Percentiles rank a stretch among this genome's conserved stretches.
Conservation (phyloP, 2,113 vertebrate genomes). For the Petromus typicus region DNA sequence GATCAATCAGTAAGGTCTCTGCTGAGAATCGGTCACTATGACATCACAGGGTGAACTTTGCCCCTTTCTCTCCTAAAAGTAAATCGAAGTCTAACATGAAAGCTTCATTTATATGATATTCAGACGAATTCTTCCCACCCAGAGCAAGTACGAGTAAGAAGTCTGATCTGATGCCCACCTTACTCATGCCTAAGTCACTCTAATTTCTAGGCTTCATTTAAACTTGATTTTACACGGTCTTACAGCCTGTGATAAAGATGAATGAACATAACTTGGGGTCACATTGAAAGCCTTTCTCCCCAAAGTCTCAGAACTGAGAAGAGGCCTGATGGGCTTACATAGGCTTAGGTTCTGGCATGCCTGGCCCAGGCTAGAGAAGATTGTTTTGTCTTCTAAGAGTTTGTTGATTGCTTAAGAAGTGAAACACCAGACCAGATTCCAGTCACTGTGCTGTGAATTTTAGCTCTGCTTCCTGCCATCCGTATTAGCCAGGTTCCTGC, state of each 20-base stretch:
- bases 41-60: background rate
- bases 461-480: background rate
- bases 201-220: background rate
- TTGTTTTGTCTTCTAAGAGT: background rate
- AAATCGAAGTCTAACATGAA: slow-evolving; percentile 4
- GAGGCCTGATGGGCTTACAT: background rate
- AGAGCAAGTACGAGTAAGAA: background rate
- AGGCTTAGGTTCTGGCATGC: background rate
- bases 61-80: background rate
- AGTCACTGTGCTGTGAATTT: background rate
- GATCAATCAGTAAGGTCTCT: background rate
- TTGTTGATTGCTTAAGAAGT: background rate
- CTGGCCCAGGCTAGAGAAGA: background rate
- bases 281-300: background rate
- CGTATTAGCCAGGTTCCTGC: background rate
- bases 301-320: background rate
- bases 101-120: background rate
- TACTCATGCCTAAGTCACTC: slow-evolving; percentile 9
- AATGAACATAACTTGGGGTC: background rate
- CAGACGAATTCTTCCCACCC: background rate
- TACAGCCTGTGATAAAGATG: background rate
- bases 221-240: background rate
- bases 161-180: background rate
- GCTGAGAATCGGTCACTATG: background rate
- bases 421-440: background rate